Base-by-base conservation (phyloP, 2,888 invertebrate species). In the Cephus spinipes region DNA sequence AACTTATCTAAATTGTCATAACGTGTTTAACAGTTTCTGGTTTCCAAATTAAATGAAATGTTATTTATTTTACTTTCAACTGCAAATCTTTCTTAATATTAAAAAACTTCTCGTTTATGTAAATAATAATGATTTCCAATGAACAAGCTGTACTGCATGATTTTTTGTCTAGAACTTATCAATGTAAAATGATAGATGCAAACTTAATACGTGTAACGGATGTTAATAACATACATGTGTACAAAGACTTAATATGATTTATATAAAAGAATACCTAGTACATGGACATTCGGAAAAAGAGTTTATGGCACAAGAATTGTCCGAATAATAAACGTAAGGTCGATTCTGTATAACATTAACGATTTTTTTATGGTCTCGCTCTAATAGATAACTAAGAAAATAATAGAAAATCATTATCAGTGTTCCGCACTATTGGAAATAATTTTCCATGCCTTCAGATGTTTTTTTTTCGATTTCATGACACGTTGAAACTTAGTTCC, bases 1-100 rank as follows among this genome's bases (percentile, higher is more conserved):
- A 97, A 93, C 89, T 94, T 76, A 84, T 85, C 79, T 91, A 89
- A 90, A 84, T 81, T 81, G 79, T 73, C 79, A 55, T 23, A 55
- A 69, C 35, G 79, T 75, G 83, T 84, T 79, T 90, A 82, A 86
- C 77, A 35, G 15, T 69, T n/a, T 74, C 69, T 80, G 77, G 78
- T 79, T 77, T 79, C 77, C 80, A 73, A 74, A 80, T 79, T 78
- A 81, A 83, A 80, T 73, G 32, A 80, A 69, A 80, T 78, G 55
- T 79, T 84, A 85, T 86, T 85, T 86, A 85, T 87, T 85, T 80
- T 80, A 81, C 73, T 76, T 80, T 81, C 69, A 73, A 12, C 9
- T 23, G 3, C 15, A 33, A 31, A 33, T 11, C 11, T 23, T 55
- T 23, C 6, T 23, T 55, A 55, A 23, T 55, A 23, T 55, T 55